A percentile compares a stretch with the other conserved stretches of the same genome.
Conservation (phyloP, 2,888 invertebrate species). For the Oscheius sp. region DNA sequence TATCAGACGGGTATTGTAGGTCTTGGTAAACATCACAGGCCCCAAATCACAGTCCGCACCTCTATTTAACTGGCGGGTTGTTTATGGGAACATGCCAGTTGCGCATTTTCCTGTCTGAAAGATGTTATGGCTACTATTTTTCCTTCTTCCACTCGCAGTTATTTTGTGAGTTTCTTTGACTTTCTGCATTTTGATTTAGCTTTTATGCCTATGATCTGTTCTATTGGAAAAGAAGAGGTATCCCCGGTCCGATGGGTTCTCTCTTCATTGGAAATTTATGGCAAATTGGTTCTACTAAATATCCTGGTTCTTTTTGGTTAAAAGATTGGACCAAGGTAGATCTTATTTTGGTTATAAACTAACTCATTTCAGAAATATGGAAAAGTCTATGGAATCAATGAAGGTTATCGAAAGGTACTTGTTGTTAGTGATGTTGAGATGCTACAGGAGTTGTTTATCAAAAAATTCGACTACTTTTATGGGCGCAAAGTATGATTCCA, state of each 20-base stretch:
- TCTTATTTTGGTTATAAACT: too few relatives aligned
- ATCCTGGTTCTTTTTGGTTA: constrained; percentile 37
- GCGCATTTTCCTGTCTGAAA: too few relatives aligned
- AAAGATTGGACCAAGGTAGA: constrained; percentile 62
- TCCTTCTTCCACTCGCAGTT: too few relatives aligned
- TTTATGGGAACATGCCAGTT: too few relatives aligned
- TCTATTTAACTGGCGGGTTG: too few relatives aligned
- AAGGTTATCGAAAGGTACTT: constrained; percentile 62
- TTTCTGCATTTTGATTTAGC: too few relatives aligned
- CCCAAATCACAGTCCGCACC: too few relatives aligned
- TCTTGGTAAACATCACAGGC: too few relatives aligned
- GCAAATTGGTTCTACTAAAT: constrained; percentile 33
- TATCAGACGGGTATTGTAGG: too few relatives aligned
- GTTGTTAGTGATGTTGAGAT: constrained; percentile 72
- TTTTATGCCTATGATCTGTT: not conserved
- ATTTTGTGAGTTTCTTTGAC: too few relatives aligned
- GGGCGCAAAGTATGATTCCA: constrained; percentile 70
- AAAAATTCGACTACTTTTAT: constrained; percentile 72
- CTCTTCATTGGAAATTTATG: constrained; percentile 52
- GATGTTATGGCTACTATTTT: too few relatives aligned
- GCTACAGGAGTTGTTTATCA: constrained; percentile 71
- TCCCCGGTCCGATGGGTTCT: constrained; percentile 51
- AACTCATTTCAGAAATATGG: too few relatives aligned
- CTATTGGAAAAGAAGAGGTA: constrained; percentile 61
- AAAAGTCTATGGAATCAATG: constrained; percentile 51